Evolutionary conservation across 2,113 vertebrate genomes (phyloP).

Genomic region (Coptodon bakossiorum): DNA sequence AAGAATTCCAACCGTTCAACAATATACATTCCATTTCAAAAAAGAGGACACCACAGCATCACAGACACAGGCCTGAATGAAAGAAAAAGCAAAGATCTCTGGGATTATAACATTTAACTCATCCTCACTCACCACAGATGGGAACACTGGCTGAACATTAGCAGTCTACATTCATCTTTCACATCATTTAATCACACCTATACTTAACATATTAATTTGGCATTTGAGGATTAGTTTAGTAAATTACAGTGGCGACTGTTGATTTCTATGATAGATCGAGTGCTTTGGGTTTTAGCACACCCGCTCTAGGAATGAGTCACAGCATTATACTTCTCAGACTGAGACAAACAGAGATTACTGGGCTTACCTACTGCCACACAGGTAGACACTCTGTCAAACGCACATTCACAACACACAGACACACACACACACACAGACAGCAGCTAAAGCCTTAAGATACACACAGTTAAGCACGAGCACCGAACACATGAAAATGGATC

Average conservation of each 20-base stretch:
- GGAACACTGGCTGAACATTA: slow-evolving; percentile 11
- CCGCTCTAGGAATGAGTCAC: slow-evolving; percentile 53
- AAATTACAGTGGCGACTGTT: slow-evolving; percentile 45
- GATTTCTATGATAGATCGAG: slow-evolving; percentile 44
- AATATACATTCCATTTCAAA: not conserved
- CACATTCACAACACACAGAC: not conserved
- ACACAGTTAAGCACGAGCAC: slow-evolving; percentile 22
- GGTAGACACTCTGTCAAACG: slow-evolving; percentile 60
- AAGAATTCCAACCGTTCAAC: not conserved
- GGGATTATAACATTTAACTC: slow-evolving; percentile 31
- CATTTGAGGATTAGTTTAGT: slow-evolving; percentile 47
- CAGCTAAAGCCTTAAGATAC: slow-evolving; percentile 20
- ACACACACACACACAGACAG: slow-evolving; percentile 23
- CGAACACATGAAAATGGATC: not conserved
- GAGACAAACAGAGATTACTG: slow-evolving; percentile 65
- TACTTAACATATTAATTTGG: slow-evolving; percentile 64
- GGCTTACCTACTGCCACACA: slow-evolving; percentile 62
- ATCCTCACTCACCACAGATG: slow-evolving; percentile 16
- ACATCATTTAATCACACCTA: slow-evolving; percentile 46
- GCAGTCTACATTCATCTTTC: slow-evolving; percentile 18
- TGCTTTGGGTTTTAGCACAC: slow-evolving; percentile 47
- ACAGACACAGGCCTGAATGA: not conserved
- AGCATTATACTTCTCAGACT: slow-evolving; percentile 57
- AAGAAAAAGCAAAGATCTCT: slow-evolving; percentile 8
- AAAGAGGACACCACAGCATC: not conserved